Evolutionary conservation across 2,113 vertebrate species (phyloP), one percentile per base, ranked within the genome.

Genomic region (Synchiropus splendidus): DNA sequence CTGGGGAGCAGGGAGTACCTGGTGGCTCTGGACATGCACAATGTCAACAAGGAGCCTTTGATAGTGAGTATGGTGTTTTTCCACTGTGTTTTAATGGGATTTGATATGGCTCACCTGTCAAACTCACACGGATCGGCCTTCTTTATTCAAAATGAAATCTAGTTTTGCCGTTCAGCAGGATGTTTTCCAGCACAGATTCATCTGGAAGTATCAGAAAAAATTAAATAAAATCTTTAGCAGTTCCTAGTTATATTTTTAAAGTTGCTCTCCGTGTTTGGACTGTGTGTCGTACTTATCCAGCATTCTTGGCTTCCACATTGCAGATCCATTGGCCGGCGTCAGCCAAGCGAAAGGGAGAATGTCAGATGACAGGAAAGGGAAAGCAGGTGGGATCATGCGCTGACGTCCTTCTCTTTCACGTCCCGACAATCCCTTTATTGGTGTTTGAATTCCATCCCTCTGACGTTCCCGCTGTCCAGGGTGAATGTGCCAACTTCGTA

Each of bases 291-390:
- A 49, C 30, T 62, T 47, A 54, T 32, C 45, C 31, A 17, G 17
- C 16, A 11, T 49, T 54, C 42, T 53, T 12, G 2, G 39, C 1
- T 51, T 12, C 45, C 16, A 27, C 21, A 27, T 27, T 27, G 4
- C 21, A 89, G 88, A 89, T 89, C 48, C 88, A 89, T 54, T 89
- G 88, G 88, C 88, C 88, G 1, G 87, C 86, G 1, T 78, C 87
- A 21, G 72, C 76, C 1, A 86, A 78, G 65, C 84, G 87, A 64
- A 88, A 86, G 49, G 84, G 80, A 14, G 87, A 89, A 62, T 89
- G 88, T 54, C 84, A 84, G 61, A 80, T 89, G 86, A 87, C 88
- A 2, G 88, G 87, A 42, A 89, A 88, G 64, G 88, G 87, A 42
- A 79, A 67, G 61, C 80, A 85, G 78, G 88, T 89, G 64, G 62